phyloP scores from a whole-genome alignment of 2,797 vertebrate genomes.

The Glyptemys insculpta region DNA sequence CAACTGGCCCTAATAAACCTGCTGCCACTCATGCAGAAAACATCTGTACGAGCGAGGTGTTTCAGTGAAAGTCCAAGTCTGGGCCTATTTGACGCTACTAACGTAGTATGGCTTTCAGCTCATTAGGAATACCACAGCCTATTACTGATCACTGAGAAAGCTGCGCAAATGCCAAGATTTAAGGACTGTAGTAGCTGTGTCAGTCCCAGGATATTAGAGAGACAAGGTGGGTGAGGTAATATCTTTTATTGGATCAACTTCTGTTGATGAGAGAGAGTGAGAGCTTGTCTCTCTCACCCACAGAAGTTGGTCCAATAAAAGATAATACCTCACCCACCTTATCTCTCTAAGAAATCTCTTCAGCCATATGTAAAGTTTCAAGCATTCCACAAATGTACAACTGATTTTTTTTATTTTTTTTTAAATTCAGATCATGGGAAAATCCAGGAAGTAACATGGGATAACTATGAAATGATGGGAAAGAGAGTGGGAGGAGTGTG shows the following conservation, averaged over 20 bases:
- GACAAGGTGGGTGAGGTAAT: background rate
- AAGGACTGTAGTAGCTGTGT: background rate
- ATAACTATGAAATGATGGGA: background rate
- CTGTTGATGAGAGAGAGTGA: background rate
- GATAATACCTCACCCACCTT: too few relatives aligned
- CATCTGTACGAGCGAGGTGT: constrained; percentile 49
- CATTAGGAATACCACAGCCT: constrained; percentile 24
- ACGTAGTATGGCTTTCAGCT: background rate
- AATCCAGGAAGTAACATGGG: background rate
- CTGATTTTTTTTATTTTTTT: background rate
- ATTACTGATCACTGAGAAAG: constrained; percentile 19
- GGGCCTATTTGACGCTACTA: constrained; percentile 63
- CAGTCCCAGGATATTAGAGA: background rate
- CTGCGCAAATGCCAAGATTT: constrained; percentile 17
- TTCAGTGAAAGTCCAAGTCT: constrained; percentile 47
- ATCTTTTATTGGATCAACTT: background rate
- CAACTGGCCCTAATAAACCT: constrained; percentile 5
- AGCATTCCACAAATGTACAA: constrained; percentile 58
- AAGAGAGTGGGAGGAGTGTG: background rate
- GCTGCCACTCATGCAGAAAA: constrained; percentile 1
- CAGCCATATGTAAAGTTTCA: constrained; percentile 19
- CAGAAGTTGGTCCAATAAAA: too few relatives aligned
- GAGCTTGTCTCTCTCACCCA: background rate
- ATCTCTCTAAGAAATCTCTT: background rate
- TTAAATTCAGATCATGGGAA: background rate